phyloP scores from a whole-genome alignment of 1,140 invertebrate species.

The roundworm (Caenorhabditis elegans) region WBcel235 BX284602.5:27501-28000 shows the following conservation, averaged over 20 bases:
- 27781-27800: conserved; percentile 63
- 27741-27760: conserved; percentile 66
- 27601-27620: background rate
- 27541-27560: too few relatives aligned
- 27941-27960: conserved; percentile 60
- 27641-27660: conserved; percentile 59
- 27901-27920: conserved; percentile 66
- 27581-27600: too few relatives aligned
- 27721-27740: conserved; percentile 62
- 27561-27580: too few relatives aligned
- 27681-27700: conserved; percentile 32
- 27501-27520: too few relatives aligned
- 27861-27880: conserved; percentile 47
- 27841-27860: conserved; percentile 63
- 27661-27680: conserved; percentile 54
- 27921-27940: conserved; percentile 63
- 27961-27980: conserved; percentile 61
- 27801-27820: conserved; percentile 63
- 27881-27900: conserved; percentile 57
- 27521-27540: too few relatives aligned
- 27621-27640: conserved; percentile 65
- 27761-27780: conserved; percentile 65
- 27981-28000: conserved; percentile 58
- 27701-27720: conserved; percentile 46
- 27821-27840: conserved; percentile 66